Evolutionary conservation across 2,888 invertebrate genomes (phyloP), one percentile per base, ranked within the genome.

Genomic region (Eupithecia exiguata): DNA sequence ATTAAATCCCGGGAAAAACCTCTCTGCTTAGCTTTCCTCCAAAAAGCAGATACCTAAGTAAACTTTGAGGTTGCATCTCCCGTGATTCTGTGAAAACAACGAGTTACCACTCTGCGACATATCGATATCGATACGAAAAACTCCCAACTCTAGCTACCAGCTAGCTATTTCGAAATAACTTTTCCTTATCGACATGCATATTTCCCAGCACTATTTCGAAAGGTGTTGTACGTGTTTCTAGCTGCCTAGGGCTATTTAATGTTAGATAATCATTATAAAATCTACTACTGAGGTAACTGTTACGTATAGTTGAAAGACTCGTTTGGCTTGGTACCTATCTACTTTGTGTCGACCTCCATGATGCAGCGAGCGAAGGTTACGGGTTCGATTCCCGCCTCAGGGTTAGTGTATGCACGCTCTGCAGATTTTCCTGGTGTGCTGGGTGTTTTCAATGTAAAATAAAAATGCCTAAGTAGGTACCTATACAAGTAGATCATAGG

Each of bases 231-330:
- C 38, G 43, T 70, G 46, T 30, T 53, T 53, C 25, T 12, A 58
- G 21, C 21, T 14, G 10, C 65, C 18, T 61, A 70, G 21, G 62
- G 69, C 67, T 49, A 62, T 62, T 62, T 35, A 0, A 36, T 63
- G 68, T 74, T 74, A 70, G 70, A 25, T 74, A 74, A 70, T 36
- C 18, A 35, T 70, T 74, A 68, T 70, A 63, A 70, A 63, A 53
- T 68, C 58, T 43, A 18, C 63, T 49, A 68, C 40, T 70, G 62
- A 68, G 40, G 70, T 58, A 74, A 74, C 53, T 49, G 12, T 25
- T 58, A 25, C 7, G 70, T 74, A 30, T 3, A 7, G 21, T 49
- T 62, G 18, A n/a, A 40, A 9, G 30, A n/a, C 35, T 25, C 46
- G 21, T 58, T 70, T 40, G 30, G 36, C 3, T n/a, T 0, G 61